Percentiles rank a stretch among this genome's conserved stretches.
Conservation (phyloP, 2,888 invertebrate genomes). For the Scaptomyza reducta region DNA sequence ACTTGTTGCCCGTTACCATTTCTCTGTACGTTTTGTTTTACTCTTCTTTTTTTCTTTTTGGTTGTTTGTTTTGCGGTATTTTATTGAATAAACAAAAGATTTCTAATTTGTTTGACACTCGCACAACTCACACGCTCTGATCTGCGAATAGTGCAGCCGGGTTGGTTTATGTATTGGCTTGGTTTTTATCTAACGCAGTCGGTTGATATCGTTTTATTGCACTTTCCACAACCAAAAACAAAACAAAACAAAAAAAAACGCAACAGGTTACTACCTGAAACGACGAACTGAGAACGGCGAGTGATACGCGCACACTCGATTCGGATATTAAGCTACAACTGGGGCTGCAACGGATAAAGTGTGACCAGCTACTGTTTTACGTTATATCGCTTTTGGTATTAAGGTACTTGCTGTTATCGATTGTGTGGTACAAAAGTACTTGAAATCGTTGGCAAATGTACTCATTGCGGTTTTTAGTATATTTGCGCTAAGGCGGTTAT, state of each 20-base stretch:
- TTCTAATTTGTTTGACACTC: constrained; percentile 51
- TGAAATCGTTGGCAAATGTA: neutral
- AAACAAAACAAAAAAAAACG: constrained; percentile 46
- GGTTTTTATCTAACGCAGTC: constrained; percentile 38
- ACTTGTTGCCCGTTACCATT: constrained; percentile 50
- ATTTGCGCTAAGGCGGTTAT: neutral
- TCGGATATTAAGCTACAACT: constrained; percentile 48
- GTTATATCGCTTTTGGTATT: constrained; percentile 7
- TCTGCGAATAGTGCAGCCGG: constrained; percentile 6
- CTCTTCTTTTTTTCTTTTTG: neutral
- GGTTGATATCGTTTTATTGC: constrained; percentile 41
- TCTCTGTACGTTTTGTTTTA: constrained; percentile 20
- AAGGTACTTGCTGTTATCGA: constrained; percentile 7
- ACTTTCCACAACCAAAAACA: constrained; percentile 54
- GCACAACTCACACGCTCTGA: constrained; percentile 46
- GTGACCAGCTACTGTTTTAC: constrained; percentile 10
- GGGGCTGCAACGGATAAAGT: constrained; percentile 23
- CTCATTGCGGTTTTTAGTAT: neutral
- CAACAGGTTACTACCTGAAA: constrained; percentile 48
- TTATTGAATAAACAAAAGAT: constrained; percentile 56
- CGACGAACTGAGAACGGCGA: constrained; percentile 15
- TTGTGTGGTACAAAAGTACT: neutral
- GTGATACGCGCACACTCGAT: constrained; percentile 45
- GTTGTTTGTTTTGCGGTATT: constrained; percentile 33
- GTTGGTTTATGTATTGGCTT: constrained; percentile 39